Evolutionary conservation across 2,888 invertebrate species (phyloP), one percentile per base, ranked within the genome.

Genomic region (Pteria penguin): DNA sequence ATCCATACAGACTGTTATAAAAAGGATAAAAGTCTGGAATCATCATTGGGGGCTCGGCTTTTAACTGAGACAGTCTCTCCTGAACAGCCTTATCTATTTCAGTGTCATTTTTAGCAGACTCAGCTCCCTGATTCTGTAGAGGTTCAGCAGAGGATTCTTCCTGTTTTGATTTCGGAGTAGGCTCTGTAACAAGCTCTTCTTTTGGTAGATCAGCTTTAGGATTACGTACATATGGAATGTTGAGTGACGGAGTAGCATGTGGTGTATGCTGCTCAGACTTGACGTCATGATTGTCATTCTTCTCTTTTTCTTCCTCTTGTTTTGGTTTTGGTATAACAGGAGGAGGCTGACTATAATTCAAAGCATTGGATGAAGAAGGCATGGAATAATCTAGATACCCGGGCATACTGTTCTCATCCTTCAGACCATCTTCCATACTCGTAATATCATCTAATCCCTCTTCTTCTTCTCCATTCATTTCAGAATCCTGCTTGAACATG

Each of bases 1-100:
- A 68, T 4, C 68, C 68, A 24, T 68, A 68, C 57, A 68, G 11
- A 24, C 32, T 36, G 65, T 65, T 36, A 65, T 65, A 65, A 2
- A 45, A 45, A 45, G 45, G 45, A 45, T 45, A 45, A 45, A 45
- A 45, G 45, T 45, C 45, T 14, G 45, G 45, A 45, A 45, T 45
- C 45, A 45, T 45, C 18, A 45, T 45, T 8, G 45, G 45, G 18
- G 45, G 45, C 18, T 45, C 45, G 8, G 45, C 45, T 45, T 45
- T 45, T 18, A 45, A 18, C 18, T 45, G 45, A 14, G 45, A 45
- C 8, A 45, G 45, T 1, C 45, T 45, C 18, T 45, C 45, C 45
- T 45, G 45, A 18, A 45, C 45, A 14, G 45, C 45, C 18, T 45
- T 45, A 14, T 45, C 45, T 45, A 45, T 45, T 14, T 45, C 45